A percentile compares a stretch with the other conserved stretches of the same genome.
phyloP scores from a whole-genome alignment of 2,888 invertebrate genomes.

The Margaritifera margaritifera region DNA sequence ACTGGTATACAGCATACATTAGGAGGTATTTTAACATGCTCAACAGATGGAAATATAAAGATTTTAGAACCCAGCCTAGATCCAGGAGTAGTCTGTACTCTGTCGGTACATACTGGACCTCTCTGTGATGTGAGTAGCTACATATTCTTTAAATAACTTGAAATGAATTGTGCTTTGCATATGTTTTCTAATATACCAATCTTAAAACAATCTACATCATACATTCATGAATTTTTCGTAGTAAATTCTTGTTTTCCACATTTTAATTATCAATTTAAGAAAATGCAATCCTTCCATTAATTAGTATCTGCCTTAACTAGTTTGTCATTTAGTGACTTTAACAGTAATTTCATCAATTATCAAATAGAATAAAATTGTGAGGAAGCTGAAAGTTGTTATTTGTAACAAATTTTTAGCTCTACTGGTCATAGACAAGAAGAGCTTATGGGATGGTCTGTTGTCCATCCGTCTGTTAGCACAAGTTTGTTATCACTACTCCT shows the following conservation, averaged over 20 bases:
- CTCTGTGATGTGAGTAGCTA: constrained; percentile 58
- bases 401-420: too few relatives aligned
- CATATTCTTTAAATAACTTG: not conserved
- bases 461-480: too few relatives aligned
- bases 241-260: not conserved
- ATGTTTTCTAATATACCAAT: not conserved
- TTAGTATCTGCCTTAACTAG: too few relatives aligned
- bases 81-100: constrained; percentile 54
- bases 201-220: not conserved
- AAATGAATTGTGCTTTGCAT: not conserved
- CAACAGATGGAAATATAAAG: constrained; percentile 59
- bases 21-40: constrained; percentile 66
- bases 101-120: constrained; percentile 50
- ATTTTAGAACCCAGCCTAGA: constrained; percentile 60
- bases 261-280: not conserved
- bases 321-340: too few relatives aligned
- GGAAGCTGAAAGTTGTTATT: too few relatives aligned
- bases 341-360: too few relatives aligned
- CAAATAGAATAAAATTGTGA: too few relatives aligned
- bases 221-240: not conserved
- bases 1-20: constrained; percentile 60
- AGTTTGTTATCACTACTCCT: too few relatives aligned
- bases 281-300: not conserved
- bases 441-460: too few relatives aligned
- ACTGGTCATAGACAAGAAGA: too few relatives aligned